Evolutionary conservation across 2,797 vertebrate genomes (phyloP).

Genomic region (Merluccius polli): DNA sequence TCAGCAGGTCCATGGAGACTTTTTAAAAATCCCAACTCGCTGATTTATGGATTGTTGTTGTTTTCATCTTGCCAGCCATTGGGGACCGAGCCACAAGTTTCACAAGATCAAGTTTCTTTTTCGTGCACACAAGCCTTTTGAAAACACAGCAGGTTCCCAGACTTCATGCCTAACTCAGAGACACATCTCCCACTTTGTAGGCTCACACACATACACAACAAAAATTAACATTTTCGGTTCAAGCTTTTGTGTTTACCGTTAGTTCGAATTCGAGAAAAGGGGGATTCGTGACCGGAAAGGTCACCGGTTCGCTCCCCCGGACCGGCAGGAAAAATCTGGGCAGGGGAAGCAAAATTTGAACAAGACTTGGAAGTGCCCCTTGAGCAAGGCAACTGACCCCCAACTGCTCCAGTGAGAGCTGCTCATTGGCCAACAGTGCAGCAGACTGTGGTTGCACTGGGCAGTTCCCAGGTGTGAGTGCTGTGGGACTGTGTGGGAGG

Average conservation of each 20-base stretch:
- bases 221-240: not conserved
- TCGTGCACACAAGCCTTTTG: slow-evolving; percentile 9
- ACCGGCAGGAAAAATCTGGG: no score
- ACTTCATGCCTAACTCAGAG: slow-evolving; percentile 17
- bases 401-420: no score
- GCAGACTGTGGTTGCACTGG: no score
- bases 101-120: slow-evolving; percentile 31
- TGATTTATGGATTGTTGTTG: slow-evolving; percentile 37
- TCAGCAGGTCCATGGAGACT: not conserved
- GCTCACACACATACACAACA: slow-evolving; percentile 1
- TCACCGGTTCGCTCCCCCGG: no score
- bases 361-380: no score
- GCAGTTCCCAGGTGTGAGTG: no score
- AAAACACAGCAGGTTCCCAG: slow-evolving; percentile 35
- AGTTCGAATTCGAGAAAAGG: not conserved
- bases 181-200: slow-evolving; percentile 15
- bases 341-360: no score
- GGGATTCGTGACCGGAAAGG: no score
- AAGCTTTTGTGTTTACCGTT: not conserved
- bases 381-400: no score
- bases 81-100: slow-evolving; percentile 30
- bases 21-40: slow-evolving; percentile 20
- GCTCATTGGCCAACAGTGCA: no score
- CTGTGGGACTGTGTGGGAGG: no score
- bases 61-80: slow-evolving; percentile 28